A percentile compares a stretch with the other conserved stretches of the same genome.
These are phyloP conservation scores for Siniperca undulata DNA, from an alignment of 2,797 vertebrate genomes.

Conservation along the genomic window DNA sequence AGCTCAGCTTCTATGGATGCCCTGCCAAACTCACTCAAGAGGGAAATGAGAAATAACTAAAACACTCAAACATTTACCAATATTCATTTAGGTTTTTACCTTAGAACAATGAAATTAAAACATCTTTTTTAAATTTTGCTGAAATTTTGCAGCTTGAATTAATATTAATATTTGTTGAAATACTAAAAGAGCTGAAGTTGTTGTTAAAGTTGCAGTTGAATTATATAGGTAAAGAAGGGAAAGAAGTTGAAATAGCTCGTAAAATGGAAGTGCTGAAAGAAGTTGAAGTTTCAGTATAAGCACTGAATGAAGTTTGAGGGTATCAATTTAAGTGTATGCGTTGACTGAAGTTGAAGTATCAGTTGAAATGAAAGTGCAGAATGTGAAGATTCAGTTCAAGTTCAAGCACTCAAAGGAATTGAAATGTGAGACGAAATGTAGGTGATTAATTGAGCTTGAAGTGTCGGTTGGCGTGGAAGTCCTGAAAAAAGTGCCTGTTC, in stretches of 20 bases:
- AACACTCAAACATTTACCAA: constrained; percentile 42
- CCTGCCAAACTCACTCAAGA: constrained; percentile 59
- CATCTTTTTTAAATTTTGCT: background rate
- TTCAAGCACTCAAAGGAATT: background rate
- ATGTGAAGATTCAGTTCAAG: background rate
- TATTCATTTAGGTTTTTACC: constrained; percentile 24
- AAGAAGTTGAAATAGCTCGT: background rate
- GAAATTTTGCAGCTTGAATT: background rate
- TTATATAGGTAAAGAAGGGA: background rate
- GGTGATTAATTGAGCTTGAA: background rate
- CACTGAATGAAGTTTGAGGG: no score
- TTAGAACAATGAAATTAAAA: background rate
- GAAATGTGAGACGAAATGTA: background rate
- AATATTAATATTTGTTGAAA: background rate
- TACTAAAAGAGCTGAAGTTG: background rate
- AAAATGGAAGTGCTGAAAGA: background rate
- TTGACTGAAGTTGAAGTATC: background rate
- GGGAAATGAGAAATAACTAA: constrained; percentile 60
- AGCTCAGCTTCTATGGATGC: constrained; percentile 69
- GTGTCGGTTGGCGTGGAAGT: background rate
- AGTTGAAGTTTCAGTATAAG: background rate
- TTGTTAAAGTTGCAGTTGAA: background rate
- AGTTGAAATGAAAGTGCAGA: background rate
- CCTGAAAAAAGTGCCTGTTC: background rate
- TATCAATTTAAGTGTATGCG: background rate